A percentile compares a stretch with the other conserved stretches of the same genome.
These are phyloP conservation scores for Acronicta psi DNA, from an alignment of 2,888 invertebrate species.

Conservation along the genomic window DNA sequence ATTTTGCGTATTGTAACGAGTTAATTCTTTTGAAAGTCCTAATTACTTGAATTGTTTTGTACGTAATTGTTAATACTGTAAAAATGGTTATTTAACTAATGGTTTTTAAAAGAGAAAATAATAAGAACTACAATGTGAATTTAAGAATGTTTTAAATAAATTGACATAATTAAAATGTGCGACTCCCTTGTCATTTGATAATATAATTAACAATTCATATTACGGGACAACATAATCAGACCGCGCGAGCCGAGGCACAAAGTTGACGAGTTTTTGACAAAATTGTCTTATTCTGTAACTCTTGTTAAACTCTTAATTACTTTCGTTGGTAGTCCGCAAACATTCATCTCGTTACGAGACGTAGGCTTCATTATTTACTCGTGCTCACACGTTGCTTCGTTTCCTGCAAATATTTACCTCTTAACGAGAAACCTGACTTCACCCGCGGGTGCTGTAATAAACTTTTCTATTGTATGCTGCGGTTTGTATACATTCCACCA, in stretches of 20 bases:
- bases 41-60: too few relatives aligned
- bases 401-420: conserved; percentile 83
- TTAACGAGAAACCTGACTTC: conserved; percentile 85
- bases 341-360: conserved; percentile 82
- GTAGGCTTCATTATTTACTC: conserved; percentile 85
- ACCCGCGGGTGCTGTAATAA: conserved; percentile 80
- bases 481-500: conserved; percentile 66
- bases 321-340: conserved; percentile 84
- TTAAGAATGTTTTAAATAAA: not conserved
- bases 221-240: conserved; percentile 47
- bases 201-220: conserved; percentile 18
- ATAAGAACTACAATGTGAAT: too few relatives aligned
- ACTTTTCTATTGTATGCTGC: conserved; percentile 82
- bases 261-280: conserved; percentile 68
- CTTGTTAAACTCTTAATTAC: conserved; percentile 86
- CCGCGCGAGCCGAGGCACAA: conserved; percentile 41
- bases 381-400: conserved; percentile 79
- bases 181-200: conserved; percentile 1
- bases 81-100: too few relatives aligned
- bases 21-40: too few relatives aligned
- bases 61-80: too few relatives aligned
- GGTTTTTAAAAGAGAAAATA: too few relatives aligned
- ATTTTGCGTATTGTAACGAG: too few relatives aligned
- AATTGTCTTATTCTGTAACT: conserved; percentile 76
- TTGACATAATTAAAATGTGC: conserved; percentile 6